Base-by-base conservation (phyloP, 2,888 invertebrate species). In the Eristalinus aeneus region DNA sequence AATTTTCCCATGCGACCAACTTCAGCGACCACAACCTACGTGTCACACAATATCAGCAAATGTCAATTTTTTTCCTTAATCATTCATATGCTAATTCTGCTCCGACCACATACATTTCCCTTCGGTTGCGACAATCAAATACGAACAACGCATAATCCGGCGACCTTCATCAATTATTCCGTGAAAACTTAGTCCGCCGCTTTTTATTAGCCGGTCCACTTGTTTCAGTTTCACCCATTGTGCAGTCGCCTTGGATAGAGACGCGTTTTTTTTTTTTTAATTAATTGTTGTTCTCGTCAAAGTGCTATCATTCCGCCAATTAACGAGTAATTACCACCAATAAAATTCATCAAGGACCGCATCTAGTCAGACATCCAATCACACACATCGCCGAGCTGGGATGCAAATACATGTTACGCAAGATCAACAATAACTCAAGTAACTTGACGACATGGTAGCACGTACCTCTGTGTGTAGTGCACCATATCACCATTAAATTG, bases 281-380 rank as follows among this genome's bases (percentile, higher is more conserved):
- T 74, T 74, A 78, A 78, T 68, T 74, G 78, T 54, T 79, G 69
- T 74, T 78, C 79, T 36, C 53, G 53, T 69, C 53, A 4, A 58
- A 79, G 79, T 76, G 63, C 68, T 65, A 69, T 73, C 86, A 73
- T 22, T 82, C 74, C 65, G 71, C 71, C 82, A 86, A 60, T 82
- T 86, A 86, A 74, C 77, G 60, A 71, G 54, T 74, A 78, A 86
- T 86, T 82, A 74, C 77, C 77, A 65, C 46, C 82, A 86, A 78
- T 76, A 82, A 82, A 86, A 56, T 78, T 73, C 65, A 72, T 61
- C 81, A 86, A 86, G 81, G 81, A 77, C 76, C 31, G 22, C 68
- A 36, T 63, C 34, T n/a, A 58, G 56, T 32, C 32, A n/a, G 12
- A 31, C 68, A 36, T 63, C 34, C 11, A 58, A 23, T 32, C 32